Conservation (phyloP, 1,140 invertebrate genomes). For the Delia radicum region DNA sequence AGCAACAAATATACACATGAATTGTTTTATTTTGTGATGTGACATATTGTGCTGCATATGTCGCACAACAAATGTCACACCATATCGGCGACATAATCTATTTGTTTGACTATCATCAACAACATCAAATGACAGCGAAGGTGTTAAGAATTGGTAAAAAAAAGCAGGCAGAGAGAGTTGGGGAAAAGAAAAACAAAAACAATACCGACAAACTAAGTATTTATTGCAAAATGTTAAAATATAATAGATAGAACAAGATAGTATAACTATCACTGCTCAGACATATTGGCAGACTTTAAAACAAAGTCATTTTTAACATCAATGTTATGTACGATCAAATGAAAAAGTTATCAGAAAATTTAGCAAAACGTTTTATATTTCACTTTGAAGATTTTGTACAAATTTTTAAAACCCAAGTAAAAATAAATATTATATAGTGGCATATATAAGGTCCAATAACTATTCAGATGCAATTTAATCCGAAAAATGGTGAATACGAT, state of each 20-base stretch:
- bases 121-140: constrained; percentile 5
- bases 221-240: background rate
- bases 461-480: too few relatives aligned
- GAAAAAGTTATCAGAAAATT: too few relatives aligned
- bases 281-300: background rate
- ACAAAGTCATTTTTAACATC: too few relatives aligned
- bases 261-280: background rate
- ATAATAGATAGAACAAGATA: background rate
- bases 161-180: background rate
- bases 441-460: too few relatives aligned
- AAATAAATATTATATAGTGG: too few relatives aligned
- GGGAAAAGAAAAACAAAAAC: background rate
- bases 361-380: too few relatives aligned
- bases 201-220: background rate
- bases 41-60: constrained; percentile 24
- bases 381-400: too few relatives aligned
- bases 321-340: too few relatives aligned
- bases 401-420: too few relatives aligned
- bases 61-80: constrained; percentile 51
- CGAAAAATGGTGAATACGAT: too few relatives aligned
- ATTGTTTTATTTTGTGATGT: background rate
- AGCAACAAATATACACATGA: background rate
- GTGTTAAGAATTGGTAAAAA: background rate
- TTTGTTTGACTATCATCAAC: constrained; percentile 41
- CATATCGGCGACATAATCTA: constrained; percentile 53